Base-by-base conservation (phyloP, 2,113 vertebrate genomes). In the Dendropsophus ebraccatus region DNA sequence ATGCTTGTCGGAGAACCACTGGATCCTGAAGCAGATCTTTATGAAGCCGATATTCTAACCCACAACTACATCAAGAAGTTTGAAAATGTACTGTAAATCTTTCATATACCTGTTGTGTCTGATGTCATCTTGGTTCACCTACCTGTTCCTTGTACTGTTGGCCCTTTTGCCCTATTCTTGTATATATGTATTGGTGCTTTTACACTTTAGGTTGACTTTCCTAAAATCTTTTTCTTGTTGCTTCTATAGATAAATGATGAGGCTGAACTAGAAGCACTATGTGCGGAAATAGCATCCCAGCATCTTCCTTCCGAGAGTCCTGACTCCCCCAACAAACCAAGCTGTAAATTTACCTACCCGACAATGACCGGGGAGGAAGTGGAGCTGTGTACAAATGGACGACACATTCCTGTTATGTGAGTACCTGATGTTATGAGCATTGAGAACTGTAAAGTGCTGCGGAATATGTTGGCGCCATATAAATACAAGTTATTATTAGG, bases 21-120 rank as follows among this genome's bases (percentile, higher is more conserved):
- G 19, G 96, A 99, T 88, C 93, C 94, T 0, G 97, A 99, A 0
- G 74, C 92, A 35, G 98, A 99, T 93, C 94, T 99, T 37, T 96
- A 98, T 89, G 98, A 99, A 87, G 98, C 96, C 0, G 98, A 99
- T 87, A 90, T 99, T 49, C 95, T 98, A 85, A 99, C 98, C 76
- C 97, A 97, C 94, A 99, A 97, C 90, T 97, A 98, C 0, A 89
- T 99, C 89, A 97, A 96, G 87, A 99, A 99, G 83, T 96, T 99
- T 89, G 97, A 99, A 91, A 97, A 95, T 0, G 97, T n/a, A n/a
- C n/a, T n/a, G n/a, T 99, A 92, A 92, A 41, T 89, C 11, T 77
- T 32, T 16, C 52, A 62, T 5, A 14, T 41, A n/a, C n/a, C n/a
- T 28, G 5, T 25, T 81, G 21, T 58, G 56, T 58, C 56, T 65